phyloP scores from a whole-genome alignment of 2,797 vertebrate species.

The Coregonus suidteri region DNA sequence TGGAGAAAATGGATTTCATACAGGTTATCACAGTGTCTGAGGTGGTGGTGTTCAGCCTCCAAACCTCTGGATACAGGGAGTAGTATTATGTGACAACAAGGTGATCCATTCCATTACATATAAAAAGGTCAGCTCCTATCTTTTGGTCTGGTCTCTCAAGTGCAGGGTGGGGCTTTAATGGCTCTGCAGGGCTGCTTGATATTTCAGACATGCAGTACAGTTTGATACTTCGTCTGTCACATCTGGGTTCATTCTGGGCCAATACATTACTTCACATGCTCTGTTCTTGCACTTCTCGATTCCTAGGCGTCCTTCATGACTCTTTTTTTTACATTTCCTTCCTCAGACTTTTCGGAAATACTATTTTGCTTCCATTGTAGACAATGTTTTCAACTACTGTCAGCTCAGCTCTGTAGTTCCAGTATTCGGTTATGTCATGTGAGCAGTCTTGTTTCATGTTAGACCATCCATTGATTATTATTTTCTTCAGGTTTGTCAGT shows the following conservation, averaged over 20 bases:
- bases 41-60: not conserved
- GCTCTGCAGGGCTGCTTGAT: conserved; percentile 21
- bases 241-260: conserved; percentile 28
- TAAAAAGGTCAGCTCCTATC: too few species aligned
- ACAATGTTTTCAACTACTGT: too few species aligned
- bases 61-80: conserved; percentile 29
- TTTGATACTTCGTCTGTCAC: conserved; percentile 24
- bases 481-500: conserved; percentile 11
- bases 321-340: conserved; percentile 30
- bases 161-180: conserved; percentile 19
- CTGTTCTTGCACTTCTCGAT: conserved; percentile 40
- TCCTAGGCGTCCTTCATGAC: conserved; percentile 27
- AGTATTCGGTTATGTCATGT: conserved; percentile 7
- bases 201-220: conserved; percentile 23
- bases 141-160: not conserved
- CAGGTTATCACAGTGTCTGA: conserved; percentile 16
- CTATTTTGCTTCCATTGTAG: conserved; percentile 22
- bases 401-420: too few species aligned
- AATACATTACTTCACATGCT: conserved; percentile 30
- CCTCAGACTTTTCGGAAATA: conserved; percentile 18
- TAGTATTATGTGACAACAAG: conserved; percentile 22
- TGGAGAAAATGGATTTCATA: conserved; percentile 34
- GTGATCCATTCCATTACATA: conserved; percentile 9
- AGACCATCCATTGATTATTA: conserved; percentile 23
- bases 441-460: conserved; percentile 20